A percentile compares a stretch with the other conserved stretches of the same genome.
Conservation (phyloP, 1,140 invertebrate genomes). For the Drosophila bipectinata region DNA sequence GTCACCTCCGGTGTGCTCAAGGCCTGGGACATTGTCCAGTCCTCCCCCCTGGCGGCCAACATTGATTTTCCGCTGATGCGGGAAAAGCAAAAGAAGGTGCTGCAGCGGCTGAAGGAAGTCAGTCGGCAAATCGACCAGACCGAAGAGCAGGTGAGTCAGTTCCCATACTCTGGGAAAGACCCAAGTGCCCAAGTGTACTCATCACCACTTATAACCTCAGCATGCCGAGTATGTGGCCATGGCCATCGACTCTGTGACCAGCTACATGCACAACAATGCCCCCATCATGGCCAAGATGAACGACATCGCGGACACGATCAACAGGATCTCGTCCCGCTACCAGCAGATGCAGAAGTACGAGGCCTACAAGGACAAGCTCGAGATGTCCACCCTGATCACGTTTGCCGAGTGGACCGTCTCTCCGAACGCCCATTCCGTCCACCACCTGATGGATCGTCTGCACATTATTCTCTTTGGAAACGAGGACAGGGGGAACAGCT, state of each 20-base stretch:
- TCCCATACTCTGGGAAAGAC: not conserved
- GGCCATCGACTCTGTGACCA: conserved; percentile 76
- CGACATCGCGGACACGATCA: conserved; percentile 86
- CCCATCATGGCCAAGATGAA: conserved; percentile 86
- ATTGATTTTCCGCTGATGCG: conserved; percentile 86
- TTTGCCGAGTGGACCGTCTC: conserved; percentile 88
- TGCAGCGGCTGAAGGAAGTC: conserved; percentile 84
- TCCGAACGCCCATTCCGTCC: conserved; percentile 86
- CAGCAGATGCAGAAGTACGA: conserved; percentile 86
- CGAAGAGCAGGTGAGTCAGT: conserved; percentile 67
- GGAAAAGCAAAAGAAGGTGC: conserved; percentile 85
- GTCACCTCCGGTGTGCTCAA: conserved; percentile 86
- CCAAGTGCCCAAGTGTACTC: not conserved
- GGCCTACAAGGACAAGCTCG: conserved; percentile 84
- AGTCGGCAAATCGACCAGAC: conserved; percentile 83
- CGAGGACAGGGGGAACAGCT: conserved; percentile 54
- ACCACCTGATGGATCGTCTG: conserved; percentile 87
- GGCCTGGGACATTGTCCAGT: conserved; percentile 87
- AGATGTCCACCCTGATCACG: conserved; percentile 87
- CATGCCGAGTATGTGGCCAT: conserved; percentile 68
- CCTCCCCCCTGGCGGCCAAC: conserved; percentile 84
- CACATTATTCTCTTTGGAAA: conserved; percentile 85
- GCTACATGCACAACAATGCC: conserved; percentile 73
- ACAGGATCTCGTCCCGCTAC: conserved; percentile 86
- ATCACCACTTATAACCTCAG: conserved; percentile 34